Evolutionary conservation across 2,113 vertebrate species (phyloP).

Genomic region (Nerophis lumbriciformis): DNA sequence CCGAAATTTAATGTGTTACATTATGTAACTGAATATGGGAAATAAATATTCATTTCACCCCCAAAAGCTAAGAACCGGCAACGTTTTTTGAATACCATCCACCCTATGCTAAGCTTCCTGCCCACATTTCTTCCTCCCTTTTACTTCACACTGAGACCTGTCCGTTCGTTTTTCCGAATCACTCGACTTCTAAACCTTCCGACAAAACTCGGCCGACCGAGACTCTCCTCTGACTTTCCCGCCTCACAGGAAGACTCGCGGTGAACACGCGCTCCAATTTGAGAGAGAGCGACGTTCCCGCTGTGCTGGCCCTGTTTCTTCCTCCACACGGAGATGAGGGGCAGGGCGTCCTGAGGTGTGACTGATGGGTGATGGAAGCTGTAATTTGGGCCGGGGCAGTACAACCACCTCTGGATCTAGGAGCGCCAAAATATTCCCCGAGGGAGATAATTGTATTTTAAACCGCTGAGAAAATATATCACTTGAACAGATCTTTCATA

Average conservation of each 20-base stretch:
- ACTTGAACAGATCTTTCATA: background rate
- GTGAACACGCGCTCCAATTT: constrained; percentile 58
- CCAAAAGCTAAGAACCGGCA: constrained; percentile 53
- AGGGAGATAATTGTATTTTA: constrained; percentile 11
- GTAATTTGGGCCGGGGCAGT: constrained; percentile 47
- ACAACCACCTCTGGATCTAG: constrained; percentile 25
- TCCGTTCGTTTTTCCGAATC: constrained; percentile 53
- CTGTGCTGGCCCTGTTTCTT: constrained; percentile 45
- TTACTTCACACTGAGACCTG: constrained; percentile 43
- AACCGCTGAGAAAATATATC: background rate
- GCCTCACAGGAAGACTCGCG: constrained; percentile 45
- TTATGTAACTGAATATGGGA: too few relatives aligned
- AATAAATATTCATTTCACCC: too few relatives aligned
- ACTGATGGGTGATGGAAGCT: constrained; percentile 50
- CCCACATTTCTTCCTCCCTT: constrained; percentile 52
- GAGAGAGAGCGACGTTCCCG: constrained; percentile 45
- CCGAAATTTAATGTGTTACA: background rate
- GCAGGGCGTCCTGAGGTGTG: constrained; percentile 48
- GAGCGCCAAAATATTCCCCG: constrained; percentile 8
- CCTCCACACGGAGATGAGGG: constrained; percentile 40
- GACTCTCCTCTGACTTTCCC: constrained; percentile 43
- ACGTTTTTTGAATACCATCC: constrained; percentile 36
- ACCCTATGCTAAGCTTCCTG: constrained; percentile 59
- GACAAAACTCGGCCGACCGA: constrained; percentile 35
- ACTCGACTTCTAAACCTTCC: constrained; percentile 40